Base-by-base conservation (phyloP, 2,888 invertebrate species). In the Monopis laevigella region DNA sequence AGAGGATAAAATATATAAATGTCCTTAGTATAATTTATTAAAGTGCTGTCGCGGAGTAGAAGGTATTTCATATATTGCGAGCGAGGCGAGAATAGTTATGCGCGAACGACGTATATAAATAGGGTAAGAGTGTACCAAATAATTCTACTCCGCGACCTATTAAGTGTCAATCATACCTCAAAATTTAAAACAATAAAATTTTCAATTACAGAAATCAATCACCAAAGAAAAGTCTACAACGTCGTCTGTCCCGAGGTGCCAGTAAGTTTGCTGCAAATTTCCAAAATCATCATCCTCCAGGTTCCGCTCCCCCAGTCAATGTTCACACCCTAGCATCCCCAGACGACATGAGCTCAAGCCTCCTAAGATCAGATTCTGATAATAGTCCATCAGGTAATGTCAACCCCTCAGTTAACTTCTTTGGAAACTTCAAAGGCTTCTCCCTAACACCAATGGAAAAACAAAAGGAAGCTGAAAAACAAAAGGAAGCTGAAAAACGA, bases 371-470 rank as follows among this genome's bases (percentile, higher is more conserved):
- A 10, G 83, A 84, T 41, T 74, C 82, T 0, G 82, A 68, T 21
- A 50, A 68, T 12, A 78, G 74, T 13, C 82, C 82, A 1, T 62
- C 81, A 11, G 75, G 80, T 1, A 69, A 73, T 35, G 52, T 78
- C 2, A 78, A 77, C 50, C 75, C 82, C 34, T 61, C 82, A 21
- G 69, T 83, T 45, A 88, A 88, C 54, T 87, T 93, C 70, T 92
- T 92, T 62, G 93, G 93, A 1, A 90, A 92, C 55, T 93, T 92
- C 72, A 92, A 91, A 67, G 93, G 93, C 1, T 94, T 93, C 65
- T 88, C 89, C 0, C 81, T 94, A 32, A 83, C 86, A 0, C 90
- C 90, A 0, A 74, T 88, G 1, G 82, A 83, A 24, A 80, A 77
- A 52, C 66, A 70, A 43, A 69, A 71, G 5, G 66, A 68, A 0